Evolutionary conservation across 2,113 vertebrate genomes (phyloP), one percentile per base, ranked within the genome.

Genomic region (Myotis brandtii): DNA sequence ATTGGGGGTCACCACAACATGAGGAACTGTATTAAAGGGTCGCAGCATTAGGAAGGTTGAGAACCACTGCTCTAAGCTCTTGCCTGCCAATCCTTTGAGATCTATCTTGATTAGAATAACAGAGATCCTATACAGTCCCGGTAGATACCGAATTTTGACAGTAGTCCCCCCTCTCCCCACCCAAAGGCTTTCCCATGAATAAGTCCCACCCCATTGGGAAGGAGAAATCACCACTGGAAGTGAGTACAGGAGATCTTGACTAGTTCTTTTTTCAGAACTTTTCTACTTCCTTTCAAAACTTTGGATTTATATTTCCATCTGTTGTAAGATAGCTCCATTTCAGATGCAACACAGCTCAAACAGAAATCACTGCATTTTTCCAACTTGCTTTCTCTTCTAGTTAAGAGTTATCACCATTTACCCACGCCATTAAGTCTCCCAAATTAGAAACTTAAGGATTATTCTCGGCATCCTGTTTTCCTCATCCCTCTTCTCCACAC

Each of bases 381-480:
- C 40, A 81, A 79, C 14, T 91, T 88, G 52, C 34, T 89, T 90
- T 27, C 25, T 54, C 43, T 82, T 70, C 9, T 50, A 66, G 69
- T 48, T 79, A 34, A 72, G 30, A 95, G 25, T 9, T 9, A 69
- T 73, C 66, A 76, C 14, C 12, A 52, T 66, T 37, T 67, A 92
- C 14, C 32, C 72, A 94, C 82, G 20, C 1, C 17, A 86, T 64
- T 37, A 81, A 84, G 48, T 30, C 25, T 89, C 56, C 34, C 32
- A 62, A 59, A 59, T 34, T 67, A 82, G 64, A 93, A 73, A 95
- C 0, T 16, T 43, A 27, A 62, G 43, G 89, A 82, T 89, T 91
- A 75, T 34, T 92, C 69, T 82, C 67, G 88, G 76, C 32, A 84
- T 92, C 79, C 70, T 46, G 54, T 80, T 84, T 82, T 77, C 50